These are phyloP conservation scores for Turritopsis dohrnii DNA, from an alignment of 30 jellyfish, hydroid and myxozoan genomes.

Conservation along the genomic window DNA sequence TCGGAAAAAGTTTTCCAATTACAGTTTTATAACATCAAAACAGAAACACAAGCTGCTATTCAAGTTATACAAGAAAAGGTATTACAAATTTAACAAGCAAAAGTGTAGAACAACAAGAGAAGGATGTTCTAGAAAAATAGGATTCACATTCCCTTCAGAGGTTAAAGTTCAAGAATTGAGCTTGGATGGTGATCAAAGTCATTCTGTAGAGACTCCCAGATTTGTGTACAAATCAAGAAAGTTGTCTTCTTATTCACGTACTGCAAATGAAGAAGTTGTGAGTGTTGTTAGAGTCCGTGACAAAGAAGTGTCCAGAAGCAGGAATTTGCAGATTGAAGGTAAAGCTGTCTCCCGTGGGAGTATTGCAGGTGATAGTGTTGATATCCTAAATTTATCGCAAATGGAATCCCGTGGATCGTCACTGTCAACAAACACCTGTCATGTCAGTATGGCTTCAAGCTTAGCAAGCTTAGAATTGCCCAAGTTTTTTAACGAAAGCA, in stretches of 20 bases:
- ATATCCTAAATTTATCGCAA: not conserved
- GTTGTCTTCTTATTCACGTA: not conserved
- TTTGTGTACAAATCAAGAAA: not conserved
- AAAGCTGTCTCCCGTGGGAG: not conserved
- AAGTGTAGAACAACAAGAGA: not conserved
- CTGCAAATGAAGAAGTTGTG: not conserved
- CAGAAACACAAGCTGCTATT: not conserved
- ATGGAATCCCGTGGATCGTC: not conserved
- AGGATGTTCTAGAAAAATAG: not conserved
- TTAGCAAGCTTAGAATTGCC: not conserved
- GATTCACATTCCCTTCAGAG: not conserved
- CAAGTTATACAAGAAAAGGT: not conserved
- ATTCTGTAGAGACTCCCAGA: not conserved
- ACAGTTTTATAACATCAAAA: not conserved
- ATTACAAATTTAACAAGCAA: not conserved
- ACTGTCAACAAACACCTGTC: not conserved
- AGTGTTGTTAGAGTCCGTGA: not conserved
- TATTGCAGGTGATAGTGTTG: not conserved
- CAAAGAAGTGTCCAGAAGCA: not conserved
- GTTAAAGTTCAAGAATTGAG: not conserved
- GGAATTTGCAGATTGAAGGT: conserved; percentile 5
- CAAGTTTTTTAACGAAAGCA: not conserved
- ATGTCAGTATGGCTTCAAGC: not conserved
- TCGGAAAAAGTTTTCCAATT: not conserved
- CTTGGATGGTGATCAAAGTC: not conserved